These are phyloP conservation scores for Burhinus bistriatus DNA, from an alignment of 2,113 vertebrate genomes.

Conservation along the genomic window DNA sequence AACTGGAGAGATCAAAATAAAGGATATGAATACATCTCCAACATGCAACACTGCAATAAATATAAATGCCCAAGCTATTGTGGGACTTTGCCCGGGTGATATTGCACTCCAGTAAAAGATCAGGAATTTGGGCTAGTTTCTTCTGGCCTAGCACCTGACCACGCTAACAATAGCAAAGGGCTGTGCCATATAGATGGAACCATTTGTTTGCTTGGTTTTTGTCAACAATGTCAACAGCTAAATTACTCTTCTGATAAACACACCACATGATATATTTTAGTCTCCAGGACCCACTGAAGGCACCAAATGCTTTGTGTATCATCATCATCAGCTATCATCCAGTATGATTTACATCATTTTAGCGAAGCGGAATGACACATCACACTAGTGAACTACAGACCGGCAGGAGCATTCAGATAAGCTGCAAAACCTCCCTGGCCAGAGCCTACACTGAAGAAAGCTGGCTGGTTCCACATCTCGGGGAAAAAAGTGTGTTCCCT, in stretches of 20 bases:
- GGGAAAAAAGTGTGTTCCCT: background rate
- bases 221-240: background rate
- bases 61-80: fast-evolving
- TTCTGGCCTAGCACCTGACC: background rate
- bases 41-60: background rate
- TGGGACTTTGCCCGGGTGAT: background rate
- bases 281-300: background rate
- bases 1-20: background rate
- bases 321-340: background rate
- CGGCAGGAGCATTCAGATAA: background rate
- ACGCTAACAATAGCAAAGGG: background rate
- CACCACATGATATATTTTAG: fast-evolving
- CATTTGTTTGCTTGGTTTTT: background rate
- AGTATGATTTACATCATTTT: fast-evolving
- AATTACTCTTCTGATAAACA: background rate
- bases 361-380: background rate
- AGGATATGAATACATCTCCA: fast-evolving
- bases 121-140: background rate
- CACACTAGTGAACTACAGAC: background rate
- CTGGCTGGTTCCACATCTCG: no score
- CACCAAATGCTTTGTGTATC: background rate
- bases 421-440: background rate
- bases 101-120: background rate
- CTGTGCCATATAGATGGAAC: background rate
- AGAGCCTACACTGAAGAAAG: background rate